Evolutionary conservation across 2,797 vertebrate genomes (phyloP).

Genomic region (Alca torda): DNA sequence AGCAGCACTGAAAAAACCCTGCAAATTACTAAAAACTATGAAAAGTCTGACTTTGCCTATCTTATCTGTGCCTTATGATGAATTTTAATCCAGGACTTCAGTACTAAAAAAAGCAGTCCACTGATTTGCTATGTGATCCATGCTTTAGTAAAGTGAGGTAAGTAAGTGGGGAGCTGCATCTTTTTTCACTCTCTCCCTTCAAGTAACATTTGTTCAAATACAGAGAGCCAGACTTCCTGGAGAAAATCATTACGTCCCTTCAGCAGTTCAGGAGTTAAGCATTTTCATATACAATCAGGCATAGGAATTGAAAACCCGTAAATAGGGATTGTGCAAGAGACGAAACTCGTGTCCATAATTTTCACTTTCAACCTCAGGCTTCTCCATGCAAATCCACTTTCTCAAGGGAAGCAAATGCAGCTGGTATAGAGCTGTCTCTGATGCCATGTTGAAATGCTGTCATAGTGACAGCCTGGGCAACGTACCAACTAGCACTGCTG

Average conservation of each 20-base stretch:
- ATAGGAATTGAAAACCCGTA: neutral
- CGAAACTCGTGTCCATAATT: neutral
- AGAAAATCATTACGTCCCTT: neutral
- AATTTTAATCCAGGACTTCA: neutral
- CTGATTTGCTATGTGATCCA: neutral
- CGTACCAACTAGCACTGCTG: neutral
- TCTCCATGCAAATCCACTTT: slow-evolving; percentile 55
- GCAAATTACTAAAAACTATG: neutral
- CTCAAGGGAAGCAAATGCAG: slow-evolving; percentile 63
- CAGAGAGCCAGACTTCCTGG: neutral
- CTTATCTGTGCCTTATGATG: neutral
- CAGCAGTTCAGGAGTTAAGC: slow-evolving; percentile 6
- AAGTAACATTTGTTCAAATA: neutral
- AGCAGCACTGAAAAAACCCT: neutral
- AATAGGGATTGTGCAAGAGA: neutral
- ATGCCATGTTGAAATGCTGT: slow-evolving; percentile 56
- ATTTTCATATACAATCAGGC: neutral
- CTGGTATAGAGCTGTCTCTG: neutral
- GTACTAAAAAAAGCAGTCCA: neutral
- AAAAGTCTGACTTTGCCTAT: neutral
- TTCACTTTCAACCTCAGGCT: slow-evolving; percentile 35
- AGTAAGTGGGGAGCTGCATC: neutral
- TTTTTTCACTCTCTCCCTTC: neutral
- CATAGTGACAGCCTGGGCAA: slow-evolving; percentile 52
- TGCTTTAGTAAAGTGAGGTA: neutral